phyloP scores from a whole-genome alignment of 2,888 invertebrate species.

The Oscheius sp. region DNA sequence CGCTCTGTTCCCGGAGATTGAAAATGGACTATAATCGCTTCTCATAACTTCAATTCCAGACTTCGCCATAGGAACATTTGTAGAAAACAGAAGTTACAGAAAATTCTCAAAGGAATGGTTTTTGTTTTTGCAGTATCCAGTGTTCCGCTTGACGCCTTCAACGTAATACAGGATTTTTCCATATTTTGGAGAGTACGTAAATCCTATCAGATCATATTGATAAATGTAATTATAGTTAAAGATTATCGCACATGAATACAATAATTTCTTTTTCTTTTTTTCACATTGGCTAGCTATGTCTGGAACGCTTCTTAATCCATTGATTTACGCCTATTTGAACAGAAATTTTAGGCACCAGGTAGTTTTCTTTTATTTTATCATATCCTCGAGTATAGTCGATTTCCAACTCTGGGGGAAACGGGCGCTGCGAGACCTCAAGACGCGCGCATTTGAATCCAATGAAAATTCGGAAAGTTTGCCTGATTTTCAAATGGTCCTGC shows the following conservation, averaged over 20 bases:
- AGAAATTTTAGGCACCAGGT: constrained; percentile 59
- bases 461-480: too few species aligned
- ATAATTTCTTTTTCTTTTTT: constrained; percentile 81
- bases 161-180: constrained; percentile 61
- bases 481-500: too few species aligned
- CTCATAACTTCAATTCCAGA: not conserved
- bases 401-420: too few species aligned
- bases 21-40: too few species aligned
- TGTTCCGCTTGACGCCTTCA: constrained; percentile 62
- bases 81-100: constrained; percentile 89
- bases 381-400: not conserved
- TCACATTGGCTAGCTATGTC: constrained; percentile 91
- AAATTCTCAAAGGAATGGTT: constrained; percentile 96
- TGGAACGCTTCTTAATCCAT: constrained; percentile 91
- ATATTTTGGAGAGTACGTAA: constrained; percentile 48
- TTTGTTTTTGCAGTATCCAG: constrained; percentile 92
- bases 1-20: not conserved
- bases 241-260: constrained; percentile 1
- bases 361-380: not conserved
- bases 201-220: too few species aligned
- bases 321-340: constrained; percentile 64
- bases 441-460: too few species aligned
- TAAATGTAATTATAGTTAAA: not conserved
- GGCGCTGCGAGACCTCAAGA: too few species aligned
- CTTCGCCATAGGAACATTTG: constrained; percentile 80